Conservation (phyloP, 2,888 invertebrate genomes). For the Stomorhina lunata region DNA sequence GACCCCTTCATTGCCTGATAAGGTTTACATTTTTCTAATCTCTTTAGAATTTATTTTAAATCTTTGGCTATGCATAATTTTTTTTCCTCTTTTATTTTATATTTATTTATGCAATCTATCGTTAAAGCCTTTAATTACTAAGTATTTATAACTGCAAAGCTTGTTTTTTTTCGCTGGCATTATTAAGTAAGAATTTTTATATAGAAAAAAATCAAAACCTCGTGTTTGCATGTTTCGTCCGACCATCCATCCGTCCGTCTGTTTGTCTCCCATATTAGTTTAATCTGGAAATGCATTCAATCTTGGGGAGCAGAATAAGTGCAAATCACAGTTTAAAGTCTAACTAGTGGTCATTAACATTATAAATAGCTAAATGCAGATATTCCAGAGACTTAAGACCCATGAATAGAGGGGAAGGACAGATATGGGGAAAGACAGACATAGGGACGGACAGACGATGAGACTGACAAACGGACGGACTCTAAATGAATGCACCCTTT, state of each 20-base stretch:
- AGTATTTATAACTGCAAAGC: slow-evolving; percentile 63
- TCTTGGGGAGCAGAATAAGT: slow-evolving; percentile 40
- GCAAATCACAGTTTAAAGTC: slow-evolving; percentile 67
- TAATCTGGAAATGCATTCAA: slow-evolving; percentile 43
- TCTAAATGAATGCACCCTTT: slow-evolving; percentile 50
- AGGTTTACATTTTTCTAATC: slow-evolving; percentile 19
- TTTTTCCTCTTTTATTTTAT: slow-evolving; percentile 11
- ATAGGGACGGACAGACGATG: not conserved
- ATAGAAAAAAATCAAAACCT: not conserved
- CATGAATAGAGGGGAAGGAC: not conserved
- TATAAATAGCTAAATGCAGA: slow-evolving; percentile 50
- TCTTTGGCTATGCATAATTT: not conserved
- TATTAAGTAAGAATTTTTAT: slow-evolving; percentile 31
- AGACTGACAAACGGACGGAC: not conserved
- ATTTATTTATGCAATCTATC: slow-evolving; percentile 48
- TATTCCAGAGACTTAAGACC: not conserved
- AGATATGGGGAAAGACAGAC: not conserved
- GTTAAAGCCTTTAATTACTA: slow-evolving; percentile 64
- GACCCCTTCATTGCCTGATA: not conserved
- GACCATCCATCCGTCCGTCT: slow-evolving; percentile 3
- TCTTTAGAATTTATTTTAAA: slow-evolving; percentile 13
- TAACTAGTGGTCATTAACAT: slow-evolving; percentile 68
- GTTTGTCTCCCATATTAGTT: slow-evolving; percentile 51
- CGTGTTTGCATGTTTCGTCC: slow-evolving; percentile 3
- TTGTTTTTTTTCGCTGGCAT: not conserved